Evolutionary conservation across 2,113 vertebrate genomes (phyloP).

Genomic region (Ptychochromis oligacanthus): DNA sequence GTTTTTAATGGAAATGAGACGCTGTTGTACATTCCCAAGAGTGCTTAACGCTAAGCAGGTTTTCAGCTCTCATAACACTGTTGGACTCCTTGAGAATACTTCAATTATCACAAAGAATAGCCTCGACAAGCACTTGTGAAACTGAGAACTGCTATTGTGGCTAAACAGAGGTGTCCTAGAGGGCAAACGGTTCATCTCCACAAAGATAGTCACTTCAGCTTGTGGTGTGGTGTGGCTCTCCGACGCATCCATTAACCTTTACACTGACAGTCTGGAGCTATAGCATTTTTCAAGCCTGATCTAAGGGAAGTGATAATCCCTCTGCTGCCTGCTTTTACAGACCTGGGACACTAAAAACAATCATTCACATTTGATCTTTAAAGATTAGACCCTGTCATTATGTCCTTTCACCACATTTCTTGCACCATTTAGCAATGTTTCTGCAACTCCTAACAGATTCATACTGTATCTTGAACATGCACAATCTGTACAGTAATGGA

Average conservation of each 20-base stretch:
- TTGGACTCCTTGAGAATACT: slow-evolving; percentile 8
- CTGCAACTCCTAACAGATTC: background rate
- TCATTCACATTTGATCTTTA: slow-evolving; percentile 24
- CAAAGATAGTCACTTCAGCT: slow-evolving; percentile 7
- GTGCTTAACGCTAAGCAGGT: slow-evolving; percentile 21
- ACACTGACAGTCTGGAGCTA: slow-evolving; percentile 23
- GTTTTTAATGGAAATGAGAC: slow-evolving; percentile 26
- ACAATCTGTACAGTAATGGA: background rate
- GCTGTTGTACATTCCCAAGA: slow-evolving; percentile 6
- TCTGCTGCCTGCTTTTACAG: slow-evolving; percentile 18
- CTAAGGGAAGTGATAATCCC: background rate
- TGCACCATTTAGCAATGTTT: background rate
- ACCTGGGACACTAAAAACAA: slow-evolving; percentile 10
- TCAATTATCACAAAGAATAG: slow-evolving; percentile 17
- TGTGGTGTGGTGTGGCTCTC: background rate
- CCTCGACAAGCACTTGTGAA: background rate
- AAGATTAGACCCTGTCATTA: slow-evolving; percentile 33
- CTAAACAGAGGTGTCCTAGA: background rate
- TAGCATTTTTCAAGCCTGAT: slow-evolving; percentile 41
- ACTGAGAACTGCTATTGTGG: background rate
- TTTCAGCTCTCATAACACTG: slow-evolving; percentile 10
- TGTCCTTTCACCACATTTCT: background rate
- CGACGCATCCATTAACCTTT: slow-evolving; percentile 41
- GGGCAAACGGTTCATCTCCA: slow-evolving; percentile 3
- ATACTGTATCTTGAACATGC: background rate